Evolutionary conservation across 2,888 invertebrate species (phyloP).

Genomic region (Teleogryllus oceanicus): DNA sequence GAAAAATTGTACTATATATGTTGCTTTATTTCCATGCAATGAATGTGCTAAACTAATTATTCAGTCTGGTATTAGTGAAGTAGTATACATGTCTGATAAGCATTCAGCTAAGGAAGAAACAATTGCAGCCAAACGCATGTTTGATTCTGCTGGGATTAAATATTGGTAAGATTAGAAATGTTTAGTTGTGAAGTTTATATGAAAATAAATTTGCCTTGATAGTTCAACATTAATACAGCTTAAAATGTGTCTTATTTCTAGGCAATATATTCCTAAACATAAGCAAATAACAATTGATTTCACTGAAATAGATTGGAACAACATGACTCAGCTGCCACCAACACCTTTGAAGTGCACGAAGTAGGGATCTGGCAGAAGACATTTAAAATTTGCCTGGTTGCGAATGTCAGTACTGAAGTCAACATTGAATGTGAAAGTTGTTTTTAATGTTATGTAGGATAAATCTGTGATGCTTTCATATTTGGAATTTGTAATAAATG

Average conservation of each 20-base stretch:
- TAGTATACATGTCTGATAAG: slow-evolving; percentile 81
- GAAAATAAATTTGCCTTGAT: background rate
- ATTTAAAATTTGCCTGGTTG: no score
- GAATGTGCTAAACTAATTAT: slow-evolving; percentile 97
- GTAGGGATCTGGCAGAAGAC: no score
- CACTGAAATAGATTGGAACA: slow-evolving; percentile 57
- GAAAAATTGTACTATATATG: slow-evolving; percentile 78
- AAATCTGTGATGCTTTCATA: no score
- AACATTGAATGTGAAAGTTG: no score
- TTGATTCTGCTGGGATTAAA: slow-evolving; percentile 70
- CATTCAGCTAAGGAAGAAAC: slow-evolving; percentile 64
- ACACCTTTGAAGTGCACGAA: slow-evolving; percentile 42
- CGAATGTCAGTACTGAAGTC: no score
- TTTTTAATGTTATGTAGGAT: no score
- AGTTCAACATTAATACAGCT: background rate
- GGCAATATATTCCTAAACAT: slow-evolving; percentile 61
- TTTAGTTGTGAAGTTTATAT: background rate
- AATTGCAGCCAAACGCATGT: slow-evolving; percentile 75
- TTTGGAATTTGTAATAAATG: no score
- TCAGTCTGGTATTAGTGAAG: slow-evolving; percentile 80
- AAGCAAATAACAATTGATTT: slow-evolving; percentile 67
- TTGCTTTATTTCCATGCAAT: slow-evolving; percentile 92
- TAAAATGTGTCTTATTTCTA: slow-evolving; percentile 45
- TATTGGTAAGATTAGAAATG: slow-evolving; percentile 54
- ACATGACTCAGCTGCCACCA: slow-evolving; percentile 50